Evolutionary conservation across 2,113 vertebrate species (phyloP).

Genomic region (Gopherus flavomarginatus): DNA sequence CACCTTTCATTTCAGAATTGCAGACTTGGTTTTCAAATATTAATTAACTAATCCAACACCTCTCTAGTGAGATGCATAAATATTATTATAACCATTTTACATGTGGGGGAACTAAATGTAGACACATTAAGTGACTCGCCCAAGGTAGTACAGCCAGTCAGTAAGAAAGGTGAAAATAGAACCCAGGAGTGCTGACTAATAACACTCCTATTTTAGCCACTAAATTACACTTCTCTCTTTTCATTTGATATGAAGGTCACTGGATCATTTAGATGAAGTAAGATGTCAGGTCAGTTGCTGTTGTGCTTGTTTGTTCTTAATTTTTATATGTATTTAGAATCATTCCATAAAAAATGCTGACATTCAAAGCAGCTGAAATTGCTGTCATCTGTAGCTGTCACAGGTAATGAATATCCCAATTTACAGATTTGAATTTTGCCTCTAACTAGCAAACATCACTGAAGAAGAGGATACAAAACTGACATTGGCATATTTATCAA

Average conservation of each 20-base stretch:
- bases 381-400: conserved; percentile 68
- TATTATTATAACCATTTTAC: background rate
- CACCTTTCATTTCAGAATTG: background rate
- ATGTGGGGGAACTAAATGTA: conserved; percentile 34
- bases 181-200: conserved; percentile 13
- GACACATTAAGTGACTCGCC: background rate
- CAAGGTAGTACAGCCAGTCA: conserved; percentile 18
- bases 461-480: conserved; percentile 43
- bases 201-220: background rate
- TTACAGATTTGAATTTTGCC: conserved; percentile 56
- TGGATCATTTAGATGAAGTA: conserved; percentile 29
- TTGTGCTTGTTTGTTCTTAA: conserved; percentile 38
- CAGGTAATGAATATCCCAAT: conserved; percentile 76
- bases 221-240: background rate
- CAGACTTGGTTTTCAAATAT: background rate
- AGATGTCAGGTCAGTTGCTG: conserved; percentile 22
- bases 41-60: conserved; percentile 4
- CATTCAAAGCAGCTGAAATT: conserved; percentile 74
- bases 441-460: conserved; percentile 10
- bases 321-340: conserved; percentile 54
- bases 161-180: conserved; percentile 41
- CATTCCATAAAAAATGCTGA: conserved; percentile 58
- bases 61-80: background rate
- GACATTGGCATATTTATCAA: conserved; percentile 48
- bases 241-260: background rate